Evolutionary conservation across 2,797 vertebrate species (phyloP).

Genomic region (Poecilia picta): DNA sequence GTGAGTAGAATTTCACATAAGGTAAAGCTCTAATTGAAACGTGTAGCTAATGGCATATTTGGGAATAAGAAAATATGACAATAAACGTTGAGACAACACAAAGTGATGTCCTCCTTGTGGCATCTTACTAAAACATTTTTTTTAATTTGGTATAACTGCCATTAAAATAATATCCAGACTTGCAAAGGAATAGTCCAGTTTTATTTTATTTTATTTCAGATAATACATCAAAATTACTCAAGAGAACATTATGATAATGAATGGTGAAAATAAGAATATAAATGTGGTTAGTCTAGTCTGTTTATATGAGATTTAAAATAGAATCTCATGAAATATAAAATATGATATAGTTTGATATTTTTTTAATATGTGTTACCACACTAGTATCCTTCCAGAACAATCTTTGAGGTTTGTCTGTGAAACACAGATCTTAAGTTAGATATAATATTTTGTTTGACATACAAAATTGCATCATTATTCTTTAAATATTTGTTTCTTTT

Average conservation of each 20-base stretch:
- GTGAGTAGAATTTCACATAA: slow-evolving; percentile 78
- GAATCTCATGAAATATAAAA: not conserved
- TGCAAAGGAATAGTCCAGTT: not conserved
- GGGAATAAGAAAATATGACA: not conserved
- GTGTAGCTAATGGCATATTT: not conserved
- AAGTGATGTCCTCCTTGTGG: not conserved
- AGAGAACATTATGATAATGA: slow-evolving; percentile 26
- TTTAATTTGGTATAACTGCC: too few relatives aligned
- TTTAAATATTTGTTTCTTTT: not conserved
- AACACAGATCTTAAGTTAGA: not conserved
- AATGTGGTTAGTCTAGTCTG: not conserved
- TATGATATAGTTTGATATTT: too few relatives aligned
- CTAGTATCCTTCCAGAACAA: not conserved
- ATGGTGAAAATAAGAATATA: not conserved
- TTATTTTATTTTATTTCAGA: not conserved
- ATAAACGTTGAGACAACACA: not conserved
- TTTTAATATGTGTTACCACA: not conserved
- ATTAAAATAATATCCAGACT: too few relatives aligned
- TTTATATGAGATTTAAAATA: not conserved
- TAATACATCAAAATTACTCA: not conserved
- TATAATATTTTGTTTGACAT: not conserved
- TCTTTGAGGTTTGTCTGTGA: not conserved
- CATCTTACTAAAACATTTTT: not conserved
- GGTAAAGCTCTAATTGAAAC: slow-evolving; percentile 21
- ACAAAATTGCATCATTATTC: not conserved